Evolutionary conservation across 2,797 vertebrate species (phyloP).

Genomic region (Champsocephalus gunnari): DNA sequence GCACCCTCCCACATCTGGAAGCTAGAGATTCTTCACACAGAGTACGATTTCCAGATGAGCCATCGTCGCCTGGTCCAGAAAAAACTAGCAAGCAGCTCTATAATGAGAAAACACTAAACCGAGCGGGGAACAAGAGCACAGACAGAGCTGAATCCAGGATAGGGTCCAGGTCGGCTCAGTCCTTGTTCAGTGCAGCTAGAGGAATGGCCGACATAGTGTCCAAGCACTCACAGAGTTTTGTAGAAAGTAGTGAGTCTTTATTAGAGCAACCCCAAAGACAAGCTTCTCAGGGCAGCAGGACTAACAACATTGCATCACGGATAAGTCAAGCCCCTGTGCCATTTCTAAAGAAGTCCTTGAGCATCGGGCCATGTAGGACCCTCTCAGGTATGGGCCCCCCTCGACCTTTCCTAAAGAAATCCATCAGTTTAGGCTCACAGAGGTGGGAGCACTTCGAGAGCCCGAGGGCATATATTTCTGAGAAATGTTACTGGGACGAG

Average conservation of each 20-base stretch:
- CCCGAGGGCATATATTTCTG: slow-evolving; percentile 79
- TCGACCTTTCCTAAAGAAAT: slow-evolving; percentile 84
- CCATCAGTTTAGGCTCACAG: slow-evolving; percentile 84
- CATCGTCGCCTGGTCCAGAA: slow-evolving; percentile 47
- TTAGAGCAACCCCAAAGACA: slow-evolving; percentile 76
- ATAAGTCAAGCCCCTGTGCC: slow-evolving; percentile 83
- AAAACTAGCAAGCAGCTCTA: slow-evolving; percentile 78
- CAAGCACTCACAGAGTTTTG: slow-evolving; percentile 67
- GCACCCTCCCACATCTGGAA: slow-evolving; percentile 35
- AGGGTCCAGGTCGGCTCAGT: slow-evolving; percentile 68
- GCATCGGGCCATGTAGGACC: slow-evolving; percentile 80
- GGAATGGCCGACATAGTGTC: slow-evolving; percentile 76
- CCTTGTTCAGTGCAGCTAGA: slow-evolving; percentile 75
- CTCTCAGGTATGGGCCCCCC: slow-evolving; percentile 76
- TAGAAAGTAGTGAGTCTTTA: slow-evolving; percentile 60
- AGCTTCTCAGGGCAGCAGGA: slow-evolving; percentile 74
- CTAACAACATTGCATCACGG: slow-evolving; percentile 80
- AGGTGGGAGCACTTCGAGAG: slow-evolving; percentile 85
- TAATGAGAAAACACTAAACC: slow-evolving; percentile 70
- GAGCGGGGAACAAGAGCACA: slow-evolving; percentile 44
- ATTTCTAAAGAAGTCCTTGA: slow-evolving; percentile 85
- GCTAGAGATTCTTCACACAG: slow-evolving; percentile 54
- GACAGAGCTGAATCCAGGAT: slow-evolving; percentile 67
- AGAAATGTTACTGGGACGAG: slow-evolving; percentile 83
- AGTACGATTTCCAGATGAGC: slow-evolving; percentile 69